phyloP scores from a whole-genome alignment of 2,888 invertebrate species.

The Caenorhabditis sp. region DNA sequence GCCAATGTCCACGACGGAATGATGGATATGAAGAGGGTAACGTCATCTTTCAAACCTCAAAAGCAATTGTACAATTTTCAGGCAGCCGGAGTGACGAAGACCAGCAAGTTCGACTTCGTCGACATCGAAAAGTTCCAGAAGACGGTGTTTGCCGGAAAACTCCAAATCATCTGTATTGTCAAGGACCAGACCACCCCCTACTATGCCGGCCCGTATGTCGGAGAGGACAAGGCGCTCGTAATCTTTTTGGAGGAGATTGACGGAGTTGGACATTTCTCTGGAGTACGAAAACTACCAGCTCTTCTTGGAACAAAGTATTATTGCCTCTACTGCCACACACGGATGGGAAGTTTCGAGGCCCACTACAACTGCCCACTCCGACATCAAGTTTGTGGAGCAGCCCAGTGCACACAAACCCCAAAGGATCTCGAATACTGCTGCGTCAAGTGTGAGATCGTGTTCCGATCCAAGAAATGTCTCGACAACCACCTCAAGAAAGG shows the following conservation, averaged over 20 bases:
- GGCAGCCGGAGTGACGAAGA: not conserved
- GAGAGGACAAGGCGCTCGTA: not conserved
- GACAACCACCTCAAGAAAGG: constrained; percentile 8
- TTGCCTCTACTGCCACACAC: not conserved
- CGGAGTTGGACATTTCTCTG: not conserved
- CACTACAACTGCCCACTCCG: constrained; percentile 10
- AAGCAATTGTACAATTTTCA: not conserved
- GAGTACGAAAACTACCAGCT: not conserved
- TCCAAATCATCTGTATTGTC: not conserved
- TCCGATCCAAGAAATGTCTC: not conserved
- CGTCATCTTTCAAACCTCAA: not conserved
- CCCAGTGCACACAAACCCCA: not conserved
- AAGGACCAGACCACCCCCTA: not conserved
- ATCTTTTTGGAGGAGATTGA: not conserved
- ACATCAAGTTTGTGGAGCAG: not conserved
- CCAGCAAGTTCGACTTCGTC: not conserved
- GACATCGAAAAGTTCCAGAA: not conserved
- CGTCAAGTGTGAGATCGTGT: not conserved
- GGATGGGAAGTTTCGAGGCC: not conserved
- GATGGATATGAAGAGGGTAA: not conserved
- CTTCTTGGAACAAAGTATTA: constrained; percentile 9
- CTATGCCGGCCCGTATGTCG: not conserved
- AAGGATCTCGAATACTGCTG: not conserved
- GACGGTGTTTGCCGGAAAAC: not conserved
- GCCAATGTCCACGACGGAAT: not conserved